phyloP scores from a whole-genome alignment of 2,888 invertebrate genomes.

The Metallyticus violacea region DNA sequence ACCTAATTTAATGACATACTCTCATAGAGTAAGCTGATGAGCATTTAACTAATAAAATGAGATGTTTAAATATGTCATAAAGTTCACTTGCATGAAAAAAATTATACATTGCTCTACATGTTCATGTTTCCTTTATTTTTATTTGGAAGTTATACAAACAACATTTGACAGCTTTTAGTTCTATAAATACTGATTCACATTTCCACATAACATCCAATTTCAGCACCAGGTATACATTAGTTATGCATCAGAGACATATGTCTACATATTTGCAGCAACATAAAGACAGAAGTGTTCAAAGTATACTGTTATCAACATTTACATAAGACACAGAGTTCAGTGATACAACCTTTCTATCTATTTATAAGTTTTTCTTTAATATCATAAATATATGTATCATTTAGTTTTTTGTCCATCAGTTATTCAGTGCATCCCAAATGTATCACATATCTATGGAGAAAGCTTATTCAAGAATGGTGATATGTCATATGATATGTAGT shows the following conservation, averaged over 20 bases:
- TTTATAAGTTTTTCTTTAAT: not conserved
- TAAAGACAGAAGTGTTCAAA: not conserved
- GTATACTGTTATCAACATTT: not conserved
- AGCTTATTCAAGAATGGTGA: not conserved
- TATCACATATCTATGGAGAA: not conserved
- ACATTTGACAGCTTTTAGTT: not conserved
- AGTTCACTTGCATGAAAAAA: no score
- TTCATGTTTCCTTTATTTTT: not conserved
- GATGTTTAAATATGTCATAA: no score
- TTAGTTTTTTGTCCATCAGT: not conserved
- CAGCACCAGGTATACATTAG: not conserved
- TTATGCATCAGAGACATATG: not conserved
- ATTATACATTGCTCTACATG: no score
- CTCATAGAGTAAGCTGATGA: no score
- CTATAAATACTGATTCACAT: not conserved
- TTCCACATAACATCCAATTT: not conserved
- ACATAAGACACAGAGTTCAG: not conserved
- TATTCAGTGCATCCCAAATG: not conserved
- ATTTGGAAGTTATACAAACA: not conserved
- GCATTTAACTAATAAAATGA: no score
- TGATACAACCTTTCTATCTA: not conserved
- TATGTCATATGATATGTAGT: not conserved
- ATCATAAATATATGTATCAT: not conserved
- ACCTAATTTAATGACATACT: no score
- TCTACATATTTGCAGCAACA: not conserved